phyloP scores from a whole-genome alignment of 2,888 invertebrate genomes.

The Platycheirus albimanus region DNA sequence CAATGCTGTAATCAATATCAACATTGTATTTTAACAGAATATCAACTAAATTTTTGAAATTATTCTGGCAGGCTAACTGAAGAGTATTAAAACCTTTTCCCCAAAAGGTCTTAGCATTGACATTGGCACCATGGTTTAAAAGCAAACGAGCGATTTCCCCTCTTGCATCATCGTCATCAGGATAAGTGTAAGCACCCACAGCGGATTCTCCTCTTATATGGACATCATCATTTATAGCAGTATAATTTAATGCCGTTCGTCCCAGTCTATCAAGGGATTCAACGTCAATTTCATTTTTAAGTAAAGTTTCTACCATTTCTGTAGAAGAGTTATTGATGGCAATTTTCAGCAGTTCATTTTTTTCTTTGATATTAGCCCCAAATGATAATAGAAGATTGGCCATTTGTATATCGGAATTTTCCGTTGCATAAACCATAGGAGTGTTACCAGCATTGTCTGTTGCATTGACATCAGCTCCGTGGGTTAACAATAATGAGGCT shows the following conservation, averaged over 20 bases:
- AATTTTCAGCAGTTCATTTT: background rate
- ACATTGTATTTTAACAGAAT: conserved; percentile 18
- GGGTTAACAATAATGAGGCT: background rate
- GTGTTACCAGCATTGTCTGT: background rate
- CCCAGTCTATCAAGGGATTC: background rate
- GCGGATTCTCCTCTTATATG: no score
- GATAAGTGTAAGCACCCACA: no score
- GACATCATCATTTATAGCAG: no score
- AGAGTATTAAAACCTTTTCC: background rate
- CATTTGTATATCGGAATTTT: background rate
- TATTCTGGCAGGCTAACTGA: background rate
- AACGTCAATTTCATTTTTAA: background rate
- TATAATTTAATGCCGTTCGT: no score
- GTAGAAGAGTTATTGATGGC: background rate
- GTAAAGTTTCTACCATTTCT: background rate
- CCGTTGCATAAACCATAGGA: background rate
- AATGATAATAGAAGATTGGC: background rate
- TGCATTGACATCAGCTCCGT: background rate
- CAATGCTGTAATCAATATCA: conserved; percentile 3
- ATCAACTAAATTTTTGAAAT: background rate
- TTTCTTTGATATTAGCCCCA: background rate
- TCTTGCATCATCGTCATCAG: no score
- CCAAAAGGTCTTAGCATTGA: no score
- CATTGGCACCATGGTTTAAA: no score
- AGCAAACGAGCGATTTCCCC: no score